phyloP scores from a whole-genome alignment of 2,797 vertebrate genomes.

The Crax fasciolata region DNA sequence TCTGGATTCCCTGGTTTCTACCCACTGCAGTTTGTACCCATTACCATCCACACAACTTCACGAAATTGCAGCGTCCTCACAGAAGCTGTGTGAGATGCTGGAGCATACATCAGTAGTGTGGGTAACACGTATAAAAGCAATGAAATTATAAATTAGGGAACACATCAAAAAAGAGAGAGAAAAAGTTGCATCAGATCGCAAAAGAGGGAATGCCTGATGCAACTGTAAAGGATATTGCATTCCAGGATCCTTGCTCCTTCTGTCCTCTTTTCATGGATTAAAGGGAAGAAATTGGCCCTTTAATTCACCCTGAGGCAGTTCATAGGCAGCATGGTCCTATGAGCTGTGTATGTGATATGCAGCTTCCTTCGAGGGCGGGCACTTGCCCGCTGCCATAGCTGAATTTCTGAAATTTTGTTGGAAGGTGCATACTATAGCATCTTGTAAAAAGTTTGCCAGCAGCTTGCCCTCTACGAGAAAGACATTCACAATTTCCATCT shows the following conservation, averaged over 20 bases:
- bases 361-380: not conserved
- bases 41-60: not conserved
- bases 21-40: not conserved
- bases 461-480: not conserved
- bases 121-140: not conserved
- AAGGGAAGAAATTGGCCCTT: not conserved
- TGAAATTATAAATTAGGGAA: not conserved
- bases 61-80: not conserved
- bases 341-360: not conserved
- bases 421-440: not conserved
- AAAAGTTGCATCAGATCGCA: not conserved
- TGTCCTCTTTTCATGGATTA: not conserved
- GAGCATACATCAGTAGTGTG: not conserved
- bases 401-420: not conserved
- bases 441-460: not conserved
- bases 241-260: not conserved
- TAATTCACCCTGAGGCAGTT: not conserved
- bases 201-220: not conserved
- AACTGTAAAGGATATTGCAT: not conserved
- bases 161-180: not conserved
- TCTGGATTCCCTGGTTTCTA: not conserved
- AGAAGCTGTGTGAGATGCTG: not conserved
- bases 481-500: constrained; percentile 39
- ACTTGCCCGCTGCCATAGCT: not conserved
- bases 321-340: not conserved